These are phyloP conservation scores for Actinemys pallida DNA, from an alignment of 2,113 vertebrate species.

Conservation along the genomic window DNA sequence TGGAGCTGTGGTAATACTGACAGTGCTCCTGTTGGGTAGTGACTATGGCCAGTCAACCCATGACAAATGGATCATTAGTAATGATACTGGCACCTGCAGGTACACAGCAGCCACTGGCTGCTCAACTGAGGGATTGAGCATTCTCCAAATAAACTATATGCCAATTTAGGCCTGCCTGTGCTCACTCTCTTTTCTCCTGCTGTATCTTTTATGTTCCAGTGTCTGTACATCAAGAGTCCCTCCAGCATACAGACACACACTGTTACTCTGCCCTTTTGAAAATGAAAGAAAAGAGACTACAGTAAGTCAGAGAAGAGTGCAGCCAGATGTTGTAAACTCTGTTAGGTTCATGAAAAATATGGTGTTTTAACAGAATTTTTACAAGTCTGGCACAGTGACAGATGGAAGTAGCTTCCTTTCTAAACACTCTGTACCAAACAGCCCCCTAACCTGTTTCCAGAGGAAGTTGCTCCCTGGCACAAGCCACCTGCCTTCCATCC, in stretches of 20 bases:
- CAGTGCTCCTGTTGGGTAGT: background rate
- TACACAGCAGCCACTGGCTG: background rate
- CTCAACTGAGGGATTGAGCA: background rate
- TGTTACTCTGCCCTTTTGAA: background rate
- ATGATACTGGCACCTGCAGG: background rate
- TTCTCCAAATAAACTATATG: background rate
- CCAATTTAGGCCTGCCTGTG: background rate
- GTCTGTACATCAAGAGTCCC: background rate
- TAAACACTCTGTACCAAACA: background rate
- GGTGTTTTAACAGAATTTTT: background rate
- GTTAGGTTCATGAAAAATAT: background rate
- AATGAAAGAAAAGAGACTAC: background rate
- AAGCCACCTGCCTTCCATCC: constrained; percentile 26
- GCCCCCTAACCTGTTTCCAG: background rate
- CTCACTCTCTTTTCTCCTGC: background rate
- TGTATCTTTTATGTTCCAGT: background rate
- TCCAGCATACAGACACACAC: background rate
- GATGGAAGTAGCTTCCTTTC: background rate
- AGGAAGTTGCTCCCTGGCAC: background rate
- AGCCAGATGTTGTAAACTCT: background rate
- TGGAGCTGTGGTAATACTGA: background rate
- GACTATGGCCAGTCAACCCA: background rate
- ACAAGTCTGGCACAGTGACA: background rate
- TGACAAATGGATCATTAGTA: constrained; percentile 7
- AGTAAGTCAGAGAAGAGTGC: background rate